Base-by-base conservation (phyloP, 1,140 invertebrate species). In the Acromyrmex heyeri region DNA sequence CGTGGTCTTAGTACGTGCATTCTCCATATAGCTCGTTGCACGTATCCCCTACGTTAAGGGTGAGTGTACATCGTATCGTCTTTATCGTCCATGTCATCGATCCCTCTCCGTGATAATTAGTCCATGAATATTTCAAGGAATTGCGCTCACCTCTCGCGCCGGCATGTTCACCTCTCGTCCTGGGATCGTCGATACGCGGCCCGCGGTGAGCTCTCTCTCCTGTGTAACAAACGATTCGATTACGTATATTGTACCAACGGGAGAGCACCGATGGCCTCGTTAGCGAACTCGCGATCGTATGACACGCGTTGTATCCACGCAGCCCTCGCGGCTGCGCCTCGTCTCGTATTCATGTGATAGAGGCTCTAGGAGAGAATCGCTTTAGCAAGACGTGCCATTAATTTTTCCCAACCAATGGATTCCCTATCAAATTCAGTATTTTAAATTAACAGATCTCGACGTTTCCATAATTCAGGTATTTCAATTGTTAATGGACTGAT, bases 101-200 rank as follows among this genome's bases (percentile, higher is more conserved):
- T 83, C 67, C 30, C 27, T 16, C 18, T 61, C 38, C 55, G 55
- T 57, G 79, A 73, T 83, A 83, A 83, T 83, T 61, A 83, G 79
- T 73, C 55, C 38, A 73, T 83, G 55, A 73, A 83, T 83, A 83
- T 75, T 83, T 83, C 27, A 83, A 75, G 79, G 59, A 83, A 83
- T 48, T 72, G 53, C 69, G 67, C 21, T 72, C 69, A 27, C 38
- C 78, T 59, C 6, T 50, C 53, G 24, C 38, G 14, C 38, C 21
- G 21, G 48, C 48, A 14, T 30, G 12, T 61, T 48, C 53, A 61
- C 55, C 34, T 73, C 30, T 73, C 30, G 53, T 53, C 24, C 55
- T n/a, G 65, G 27, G 67, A 62, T 75, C 79, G 72, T 73, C 69
- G 55, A 83, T 50, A 75, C 69, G 67, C 24, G 53, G 38, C 44